Evolutionary conservation across 2,888 invertebrate genomes (phyloP).

Genomic region (Apotomis turbidana): DNA sequence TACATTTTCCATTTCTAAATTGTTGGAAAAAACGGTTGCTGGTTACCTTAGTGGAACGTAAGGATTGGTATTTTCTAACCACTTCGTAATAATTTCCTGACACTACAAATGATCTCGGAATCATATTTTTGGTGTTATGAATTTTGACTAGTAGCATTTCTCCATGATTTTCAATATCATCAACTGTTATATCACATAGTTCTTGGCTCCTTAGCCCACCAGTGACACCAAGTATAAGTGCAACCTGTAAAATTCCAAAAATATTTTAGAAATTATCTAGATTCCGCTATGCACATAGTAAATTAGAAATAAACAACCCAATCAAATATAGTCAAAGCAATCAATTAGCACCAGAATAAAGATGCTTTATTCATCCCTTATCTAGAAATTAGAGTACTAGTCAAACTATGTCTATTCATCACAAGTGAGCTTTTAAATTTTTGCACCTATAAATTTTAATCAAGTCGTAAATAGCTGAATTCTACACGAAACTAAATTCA

Average conservation of each 20-base stretch:
- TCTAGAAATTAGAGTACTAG: no score
- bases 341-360: no score
- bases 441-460: no score
- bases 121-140: background rate
- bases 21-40: constrained; percentile 24
- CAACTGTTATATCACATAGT: background rate
- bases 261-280: no score
- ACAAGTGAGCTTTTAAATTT: no score
- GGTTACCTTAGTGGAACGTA: constrained; percentile 3
- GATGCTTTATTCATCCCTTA: no score
- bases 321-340: no score
- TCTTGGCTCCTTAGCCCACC: background rate
- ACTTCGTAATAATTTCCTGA: constrained; percentile 12
- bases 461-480: no score
- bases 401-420: no score
- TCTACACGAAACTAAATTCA: no score
- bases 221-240: background rate
- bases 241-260: background rate
- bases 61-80: constrained; percentile 16
- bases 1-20: constrained; percentile 15
- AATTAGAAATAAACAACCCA: no score
- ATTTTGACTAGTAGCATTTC: constrained; percentile 4
- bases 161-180: constrained; percentile 3
- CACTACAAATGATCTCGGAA: constrained; percentile 13
- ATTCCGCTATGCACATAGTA: no score